phyloP scores from a whole-genome alignment of 2,888 invertebrate genomes.

The Callyntrura sp. region DNA sequence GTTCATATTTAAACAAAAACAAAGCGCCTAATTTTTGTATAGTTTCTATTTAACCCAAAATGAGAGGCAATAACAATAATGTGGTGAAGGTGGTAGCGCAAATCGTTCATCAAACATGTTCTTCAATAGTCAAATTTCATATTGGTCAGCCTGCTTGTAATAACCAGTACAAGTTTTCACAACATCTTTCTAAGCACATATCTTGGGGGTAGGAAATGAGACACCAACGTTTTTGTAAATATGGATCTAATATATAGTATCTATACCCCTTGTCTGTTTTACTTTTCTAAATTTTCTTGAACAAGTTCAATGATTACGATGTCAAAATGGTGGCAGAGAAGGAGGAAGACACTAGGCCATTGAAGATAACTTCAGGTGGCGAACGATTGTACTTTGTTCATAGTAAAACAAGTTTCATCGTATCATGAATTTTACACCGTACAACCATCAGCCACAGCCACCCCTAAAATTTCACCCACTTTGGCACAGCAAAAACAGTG shows the following conservation, averaged over 20 bases:
- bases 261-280: constrained; percentile 44
- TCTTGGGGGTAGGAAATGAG: background rate
- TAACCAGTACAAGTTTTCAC: no score
- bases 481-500: constrained; percentile 58
- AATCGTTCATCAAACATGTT: background rate
- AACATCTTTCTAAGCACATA: background rate
- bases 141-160: no score
- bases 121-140: no score
- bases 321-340: constrained; percentile 58
- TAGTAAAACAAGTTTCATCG: constrained; percentile 71
- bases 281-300: background rate
- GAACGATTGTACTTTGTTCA: no score
- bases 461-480: constrained; percentile 67
- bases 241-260: no score
- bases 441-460: no score
- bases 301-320: constrained; percentile 36
- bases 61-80: no score
- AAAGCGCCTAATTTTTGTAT: no score
- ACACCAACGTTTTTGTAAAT: background rate
- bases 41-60: no score
- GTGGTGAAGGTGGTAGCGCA: background rate
- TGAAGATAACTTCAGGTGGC: background rate
- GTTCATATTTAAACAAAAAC: no score
- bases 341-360: constrained; percentile 25
- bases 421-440: background rate